phyloP scores from a whole-genome alignment of 2,888 invertebrate species.

The Drosophila conformis region DNA sequence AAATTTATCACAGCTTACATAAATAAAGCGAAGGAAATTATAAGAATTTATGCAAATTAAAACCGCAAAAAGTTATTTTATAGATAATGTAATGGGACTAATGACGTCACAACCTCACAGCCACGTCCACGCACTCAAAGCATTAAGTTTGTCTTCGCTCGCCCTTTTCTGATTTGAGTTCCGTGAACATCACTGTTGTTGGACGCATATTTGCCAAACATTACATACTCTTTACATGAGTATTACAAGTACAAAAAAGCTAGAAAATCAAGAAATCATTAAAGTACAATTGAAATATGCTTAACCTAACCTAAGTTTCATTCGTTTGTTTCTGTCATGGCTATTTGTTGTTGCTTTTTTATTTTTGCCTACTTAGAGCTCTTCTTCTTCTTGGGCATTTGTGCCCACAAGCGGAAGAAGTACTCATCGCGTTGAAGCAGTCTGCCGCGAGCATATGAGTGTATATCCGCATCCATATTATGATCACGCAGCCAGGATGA shows the following conservation, averaged over 20 bases:
- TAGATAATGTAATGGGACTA: conserved; percentile 56
- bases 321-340: conserved; percentile 51
- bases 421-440: conserved; percentile 95
- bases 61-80: conserved; percentile 37
- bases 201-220: conserved; percentile 25
- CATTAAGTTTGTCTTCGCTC: conserved; percentile 73
- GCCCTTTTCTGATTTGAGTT: conserved; percentile 50
- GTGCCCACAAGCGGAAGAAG: conserved; percentile 94
- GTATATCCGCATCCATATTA: conserved; percentile 97
- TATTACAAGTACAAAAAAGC: conserved; percentile 67
- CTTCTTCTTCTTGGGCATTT: conserved; percentile 79
- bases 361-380: conserved; percentile 63
- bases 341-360: conserved; percentile 20
- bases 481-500: conserved; percentile 97
- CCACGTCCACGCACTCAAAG: conserved; percentile 59
- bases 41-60: conserved; percentile 64
- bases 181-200: conserved; percentile 56
- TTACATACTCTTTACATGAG: conserved; percentile 57
- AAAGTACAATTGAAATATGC: conserved; percentile 68
- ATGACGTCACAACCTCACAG: conserved; percentile 16
- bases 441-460: conserved; percentile 94
- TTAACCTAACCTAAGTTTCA: conserved; percentile 67
- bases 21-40: conserved; percentile 65
- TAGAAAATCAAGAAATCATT: conserved; percentile 50
- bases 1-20: conserved; percentile 78